Evolutionary conservation across 2,888 invertebrate genomes (phyloP).

Genomic region (Nephrotoma flavescens): DNA sequence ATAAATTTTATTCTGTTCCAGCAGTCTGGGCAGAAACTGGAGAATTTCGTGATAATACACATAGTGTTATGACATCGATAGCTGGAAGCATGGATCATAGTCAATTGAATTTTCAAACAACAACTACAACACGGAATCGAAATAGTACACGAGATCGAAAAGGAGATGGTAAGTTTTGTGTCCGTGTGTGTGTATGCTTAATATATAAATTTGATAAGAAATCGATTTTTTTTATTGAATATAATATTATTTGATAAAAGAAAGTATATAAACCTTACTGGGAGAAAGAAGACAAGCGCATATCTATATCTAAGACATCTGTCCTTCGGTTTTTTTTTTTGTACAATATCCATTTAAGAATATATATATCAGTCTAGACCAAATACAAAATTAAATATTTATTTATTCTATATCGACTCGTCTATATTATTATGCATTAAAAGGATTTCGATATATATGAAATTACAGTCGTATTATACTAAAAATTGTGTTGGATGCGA

Average conservation of each 20-base stretch:
- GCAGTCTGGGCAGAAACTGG: constrained; percentile 83
- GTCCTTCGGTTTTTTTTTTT: neutral
- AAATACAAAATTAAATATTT: neutral
- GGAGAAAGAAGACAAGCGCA: neutral
- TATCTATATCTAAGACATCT: neutral
- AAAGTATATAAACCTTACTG: neutral
- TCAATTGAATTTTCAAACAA: constrained; percentile 54
- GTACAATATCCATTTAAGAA: neutral
- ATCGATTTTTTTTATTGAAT: neutral
- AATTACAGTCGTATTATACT: neutral
- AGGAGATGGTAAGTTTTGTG: constrained; percentile 40
- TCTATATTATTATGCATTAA: neutral
- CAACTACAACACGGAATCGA: constrained; percentile 45
- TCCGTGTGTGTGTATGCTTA: constrained; percentile 3
- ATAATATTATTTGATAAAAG: neutral
- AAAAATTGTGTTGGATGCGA: neutral
- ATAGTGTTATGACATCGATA: constrained; percentile 50
- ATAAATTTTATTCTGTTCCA: constrained; percentile 27
- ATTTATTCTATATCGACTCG: neutral
- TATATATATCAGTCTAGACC: neutral
- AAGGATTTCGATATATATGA: neutral
- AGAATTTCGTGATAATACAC: constrained; percentile 72
- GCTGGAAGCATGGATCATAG: constrained; percentile 47
- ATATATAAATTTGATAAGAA: constrained; percentile 1
- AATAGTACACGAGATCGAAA: constrained; percentile 43